Evolutionary conservation across 2,888 invertebrate genomes (phyloP), one percentile per base, ranked within the genome.

Genomic region (Lomographa bimaculata): DNA sequence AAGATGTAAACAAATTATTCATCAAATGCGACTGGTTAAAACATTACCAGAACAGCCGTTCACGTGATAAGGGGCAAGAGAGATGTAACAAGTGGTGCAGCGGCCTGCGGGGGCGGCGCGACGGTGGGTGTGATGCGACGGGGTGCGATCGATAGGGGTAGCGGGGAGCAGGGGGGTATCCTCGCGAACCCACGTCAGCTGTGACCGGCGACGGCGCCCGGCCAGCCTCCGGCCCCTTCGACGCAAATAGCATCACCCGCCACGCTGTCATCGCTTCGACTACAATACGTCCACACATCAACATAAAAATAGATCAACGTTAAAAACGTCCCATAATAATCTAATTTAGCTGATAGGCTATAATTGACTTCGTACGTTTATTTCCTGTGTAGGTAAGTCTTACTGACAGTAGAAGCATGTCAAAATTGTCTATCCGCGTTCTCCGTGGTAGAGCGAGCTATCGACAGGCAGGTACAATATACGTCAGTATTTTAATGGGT

Each of bases 31-130:
- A n/a, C n/a, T n/a, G n/a, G n/a, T n/a, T n/a, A n/a, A n/a, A n/a
- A n/a, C n/a, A n/a, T n/a, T n/a, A n/a, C n/a, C n/a, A n/a, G n/a
- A n/a, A n/a, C n/a, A n/a, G n/a, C 17, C 8, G 30, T 30, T 34
- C 30, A 43, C 24, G 27, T 46, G 41, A 28, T 43, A 44, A 41
- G 40, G 41, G 26, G 30, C 17, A 47, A 52, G 49, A 39, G 60
- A 77, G 75, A 74, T 71, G 80, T 82, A 81, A 82, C 81, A 82
- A 81, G 82, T 83, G 81, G 76, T 81, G 79, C 79, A 79, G 72
- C 67, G n/a, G n/a, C n/a, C n/a, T n/a, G n/a, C n/a, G n/a, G n/a
- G n/a, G n/a, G n/a, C n/a, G n/a, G n/a, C n/a, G n/a, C n/a, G 68
- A 54, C 57, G 64, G 60, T 57, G 39, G 54, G 55, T 57, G 53